These are phyloP conservation scores for Edolisoma coerulescens DNA, from an alignment of 2,113 vertebrate species.

Conservation along the genomic window DNA sequence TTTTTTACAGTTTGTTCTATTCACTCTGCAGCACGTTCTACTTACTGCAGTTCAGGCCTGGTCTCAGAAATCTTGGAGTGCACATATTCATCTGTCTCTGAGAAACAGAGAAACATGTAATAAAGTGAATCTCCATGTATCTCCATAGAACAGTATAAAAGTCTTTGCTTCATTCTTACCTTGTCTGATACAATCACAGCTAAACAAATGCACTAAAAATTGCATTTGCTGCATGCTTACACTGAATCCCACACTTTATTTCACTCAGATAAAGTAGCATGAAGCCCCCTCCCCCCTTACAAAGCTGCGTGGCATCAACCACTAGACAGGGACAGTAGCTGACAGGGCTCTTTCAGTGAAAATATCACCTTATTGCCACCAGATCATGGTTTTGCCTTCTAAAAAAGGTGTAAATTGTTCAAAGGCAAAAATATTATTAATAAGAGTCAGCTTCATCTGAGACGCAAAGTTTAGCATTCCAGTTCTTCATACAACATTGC, in stretches of 20 bases:
- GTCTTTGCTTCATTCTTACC: neutral
- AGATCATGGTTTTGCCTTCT: neutral
- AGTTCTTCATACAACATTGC: neutral
- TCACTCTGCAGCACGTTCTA: neutral
- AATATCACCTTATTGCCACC: neutral
- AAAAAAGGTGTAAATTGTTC: neutral
- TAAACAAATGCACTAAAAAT: neutral
- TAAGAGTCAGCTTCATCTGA: neutral
- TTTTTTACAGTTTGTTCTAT: neutral
- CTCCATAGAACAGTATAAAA: neutral
- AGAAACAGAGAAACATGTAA: neutral
- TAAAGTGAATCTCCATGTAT: neutral
- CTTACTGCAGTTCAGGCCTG: neutral
- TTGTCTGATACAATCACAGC: neutral
- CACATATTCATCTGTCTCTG: neutral
- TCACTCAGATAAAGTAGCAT: neutral
- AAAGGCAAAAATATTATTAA: neutral
- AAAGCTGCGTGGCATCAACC: neutral
- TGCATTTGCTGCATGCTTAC: neutral
- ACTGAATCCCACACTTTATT: neutral
- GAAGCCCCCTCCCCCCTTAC: neutral
- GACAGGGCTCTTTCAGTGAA: neutral
- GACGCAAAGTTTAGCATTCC: neutral
- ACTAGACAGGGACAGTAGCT: neutral
- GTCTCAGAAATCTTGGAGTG: neutral